Conservation (phyloP, 1,140 invertebrate genomes). For the Holcopasites calliopsidis region DNA sequence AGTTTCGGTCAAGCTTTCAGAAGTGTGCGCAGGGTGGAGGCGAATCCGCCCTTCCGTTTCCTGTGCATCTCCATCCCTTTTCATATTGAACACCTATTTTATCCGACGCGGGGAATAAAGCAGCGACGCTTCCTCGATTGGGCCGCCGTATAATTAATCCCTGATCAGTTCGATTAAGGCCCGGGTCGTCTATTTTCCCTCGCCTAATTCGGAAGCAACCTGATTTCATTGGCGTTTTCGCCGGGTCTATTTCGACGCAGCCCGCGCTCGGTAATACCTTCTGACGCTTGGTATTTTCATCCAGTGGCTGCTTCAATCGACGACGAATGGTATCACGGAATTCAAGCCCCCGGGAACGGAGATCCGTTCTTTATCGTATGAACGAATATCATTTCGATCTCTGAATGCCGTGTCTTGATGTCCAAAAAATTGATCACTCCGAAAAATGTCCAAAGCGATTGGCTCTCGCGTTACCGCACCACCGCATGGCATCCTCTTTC, state of each 20-base stretch:
- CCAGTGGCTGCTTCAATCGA: background rate
- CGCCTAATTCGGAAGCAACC: conserved; percentile 9
- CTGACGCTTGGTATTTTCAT: conserved; percentile 1
- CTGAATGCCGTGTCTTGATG: too few species aligned
- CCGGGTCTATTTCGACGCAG: background rate
- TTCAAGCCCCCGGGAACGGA: too few species aligned
- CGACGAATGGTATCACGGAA: too few species aligned
- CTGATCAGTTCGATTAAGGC: conserved; percentile 17
- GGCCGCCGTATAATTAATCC: background rate
- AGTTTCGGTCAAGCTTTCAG: conserved; percentile 50
- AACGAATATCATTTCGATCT: too few species aligned
- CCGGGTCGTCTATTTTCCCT: conserved; percentile 23
- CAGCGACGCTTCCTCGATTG: background rate
- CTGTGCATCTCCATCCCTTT: conserved; percentile 27
- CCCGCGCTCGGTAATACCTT: background rate
- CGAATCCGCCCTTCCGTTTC: background rate
- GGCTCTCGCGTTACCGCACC: background rate
- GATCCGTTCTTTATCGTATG: too few species aligned
- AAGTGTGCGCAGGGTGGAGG: conserved; percentile 37
- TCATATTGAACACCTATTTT: conserved; percentile 48
- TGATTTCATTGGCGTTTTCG: conserved; percentile 9
- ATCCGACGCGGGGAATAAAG: too few species aligned
- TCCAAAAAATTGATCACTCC: too few species aligned
- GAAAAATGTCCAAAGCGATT: too few species aligned
- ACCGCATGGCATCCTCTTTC: background rate